Evolutionary conservation across 2,888 invertebrate genomes (phyloP).

Genomic region (Rotaria sp.): DNA sequence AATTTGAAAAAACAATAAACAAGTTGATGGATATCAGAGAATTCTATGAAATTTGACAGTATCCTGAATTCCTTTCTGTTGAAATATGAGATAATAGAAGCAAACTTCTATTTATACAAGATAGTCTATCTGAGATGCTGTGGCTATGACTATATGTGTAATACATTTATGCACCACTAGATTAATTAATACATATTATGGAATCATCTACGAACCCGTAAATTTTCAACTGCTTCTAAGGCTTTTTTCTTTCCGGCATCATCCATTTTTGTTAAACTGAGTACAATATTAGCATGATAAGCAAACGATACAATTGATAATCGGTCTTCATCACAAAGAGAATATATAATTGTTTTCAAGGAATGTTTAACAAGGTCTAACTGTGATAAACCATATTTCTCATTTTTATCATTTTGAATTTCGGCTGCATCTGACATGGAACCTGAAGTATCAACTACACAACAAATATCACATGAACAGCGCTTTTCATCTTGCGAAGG

Average conservation of each 20-base stretch:
- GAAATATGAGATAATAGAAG: too few species aligned
- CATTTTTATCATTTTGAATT: neutral
- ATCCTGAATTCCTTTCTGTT: too few species aligned
- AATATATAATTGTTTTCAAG: neutral
- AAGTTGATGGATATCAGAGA: too few species aligned
- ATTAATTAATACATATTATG: too few species aligned
- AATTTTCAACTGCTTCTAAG: neutral
- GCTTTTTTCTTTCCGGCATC: neutral
- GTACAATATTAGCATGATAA: neutral
- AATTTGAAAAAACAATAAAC: too few species aligned
- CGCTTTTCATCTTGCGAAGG: neutral
- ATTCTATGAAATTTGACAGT: too few species aligned
- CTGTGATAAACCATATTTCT: neutral
- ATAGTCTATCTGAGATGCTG: too few species aligned
- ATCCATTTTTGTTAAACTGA: neutral
- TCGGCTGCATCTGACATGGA: neutral
- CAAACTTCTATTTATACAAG: too few species aligned
- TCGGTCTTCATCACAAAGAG: neutral
- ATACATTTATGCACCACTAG: too few species aligned
- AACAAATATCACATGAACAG: neutral
- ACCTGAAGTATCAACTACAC: slow-evolving; percentile 3
- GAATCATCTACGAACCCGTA: neutral
- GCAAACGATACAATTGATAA: slow-evolving; percentile 1
- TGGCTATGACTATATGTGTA: too few species aligned
- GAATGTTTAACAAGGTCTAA: neutral